These are phyloP conservation scores for Lycocorax pyrrhopterus DNA, from an alignment of 2,113 vertebrate genomes.

Conservation along the genomic window DNA sequence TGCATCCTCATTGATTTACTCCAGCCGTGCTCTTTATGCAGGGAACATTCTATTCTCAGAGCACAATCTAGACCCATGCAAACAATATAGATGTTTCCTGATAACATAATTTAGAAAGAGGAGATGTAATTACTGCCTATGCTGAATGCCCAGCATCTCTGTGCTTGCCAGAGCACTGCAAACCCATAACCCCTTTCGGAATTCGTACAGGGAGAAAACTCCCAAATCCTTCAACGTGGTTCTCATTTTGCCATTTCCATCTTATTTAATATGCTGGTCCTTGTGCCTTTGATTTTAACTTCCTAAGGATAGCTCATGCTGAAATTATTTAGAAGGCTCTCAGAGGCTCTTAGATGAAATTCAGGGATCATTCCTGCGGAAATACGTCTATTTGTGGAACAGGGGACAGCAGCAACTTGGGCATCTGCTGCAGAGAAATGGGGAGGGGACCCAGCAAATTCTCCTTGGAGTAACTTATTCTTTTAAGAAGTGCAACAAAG, in stretches of 20 bases:
- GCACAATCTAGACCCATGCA: constrained; percentile 29
- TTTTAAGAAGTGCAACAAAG: background rate
- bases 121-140: constrained; percentile 45
- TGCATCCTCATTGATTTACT: constrained; percentile 63
- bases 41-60: constrained; percentile 65
- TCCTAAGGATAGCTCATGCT: background rate
- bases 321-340: constrained; percentile 41
- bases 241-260: constrained; percentile 26
- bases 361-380: background rate
- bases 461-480: background rate
- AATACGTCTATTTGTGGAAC: background rate
- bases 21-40: constrained; percentile 18
- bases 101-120: constrained; percentile 55
- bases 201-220: background rate
- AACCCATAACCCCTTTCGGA: background rate
- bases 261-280: background rate
- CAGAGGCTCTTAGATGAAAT: background rate
- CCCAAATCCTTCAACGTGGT: constrained; percentile 3
- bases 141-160: background rate
- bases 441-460: background rate
- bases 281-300: constrained; percentile 25
- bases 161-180: background rate
- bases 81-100: constrained; percentile 56
- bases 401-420: background rate
- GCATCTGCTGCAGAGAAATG: background rate